These are phyloP conservation scores for Sebastes oblongus DNA, from an alignment of 2,797 vertebrate species.

Conservation along the genomic window DNA sequence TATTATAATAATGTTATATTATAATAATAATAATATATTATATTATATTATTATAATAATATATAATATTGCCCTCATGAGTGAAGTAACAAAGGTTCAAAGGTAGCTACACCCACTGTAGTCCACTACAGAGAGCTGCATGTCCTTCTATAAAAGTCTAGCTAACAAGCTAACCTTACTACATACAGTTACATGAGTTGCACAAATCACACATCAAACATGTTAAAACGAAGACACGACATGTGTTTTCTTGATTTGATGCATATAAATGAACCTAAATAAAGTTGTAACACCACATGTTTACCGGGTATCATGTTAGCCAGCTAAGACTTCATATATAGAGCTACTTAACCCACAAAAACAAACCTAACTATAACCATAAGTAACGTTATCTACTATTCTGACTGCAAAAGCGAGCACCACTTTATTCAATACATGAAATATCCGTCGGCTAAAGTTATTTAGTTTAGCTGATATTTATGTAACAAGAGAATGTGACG, in stretches of 20 bases:
- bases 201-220: background rate
- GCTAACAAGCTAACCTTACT: background rate
- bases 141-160: too few species aligned
- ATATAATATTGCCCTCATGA: background rate
- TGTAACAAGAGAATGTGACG: conserved; percentile 9
- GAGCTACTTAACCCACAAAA: background rate
- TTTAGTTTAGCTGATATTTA: background rate
- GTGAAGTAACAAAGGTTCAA: background rate
- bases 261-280: background rate
- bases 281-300: too few species aligned
- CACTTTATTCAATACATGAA: background rate
- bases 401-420: background rate
- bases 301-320: too few species aligned
- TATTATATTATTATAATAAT: too few species aligned
- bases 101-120: background rate
- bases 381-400: background rate
- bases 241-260: background rate
- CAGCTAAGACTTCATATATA: background rate
- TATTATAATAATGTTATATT: too few species aligned
- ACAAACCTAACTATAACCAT: background rate
- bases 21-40: too few species aligned
- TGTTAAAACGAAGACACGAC: background rate
- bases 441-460: accelerated
- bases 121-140: background rate
- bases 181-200: background rate